These are phyloP conservation scores for Pantelozetes paolii DNA, from an alignment of 2,888 invertebrate genomes.

Conservation along the genomic window DNA sequence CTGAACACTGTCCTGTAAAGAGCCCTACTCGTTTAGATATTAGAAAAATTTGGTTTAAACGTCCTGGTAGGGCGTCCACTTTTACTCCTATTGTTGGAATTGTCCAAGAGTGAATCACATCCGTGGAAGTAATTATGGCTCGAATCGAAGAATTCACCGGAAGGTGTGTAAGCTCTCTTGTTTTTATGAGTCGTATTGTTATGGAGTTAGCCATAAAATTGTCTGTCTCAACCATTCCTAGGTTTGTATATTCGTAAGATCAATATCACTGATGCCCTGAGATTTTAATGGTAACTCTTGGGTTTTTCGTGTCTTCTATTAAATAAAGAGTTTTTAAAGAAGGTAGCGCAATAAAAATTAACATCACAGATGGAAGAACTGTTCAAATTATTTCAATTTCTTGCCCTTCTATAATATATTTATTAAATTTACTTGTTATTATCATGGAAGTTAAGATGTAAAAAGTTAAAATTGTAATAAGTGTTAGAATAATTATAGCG, in stretches of 20 bases:
- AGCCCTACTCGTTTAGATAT: conserved; percentile 62
- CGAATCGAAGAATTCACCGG: conserved; percentile 63
- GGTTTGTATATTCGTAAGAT: conserved; percentile 58
- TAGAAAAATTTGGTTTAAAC: conserved; percentile 58
- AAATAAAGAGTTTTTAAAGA: conserved; percentile 42
- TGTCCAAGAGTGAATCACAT: conserved; percentile 55
- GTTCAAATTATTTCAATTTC: conserved; percentile 46
- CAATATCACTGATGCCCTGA: conserved; percentile 57
- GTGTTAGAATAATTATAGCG: conserved; percentile 48
- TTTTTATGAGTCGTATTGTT: conserved; percentile 62
- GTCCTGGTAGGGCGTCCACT: conserved; percentile 54
- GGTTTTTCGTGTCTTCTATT: conserved; percentile 44
- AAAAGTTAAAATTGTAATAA: conserved; percentile 49
- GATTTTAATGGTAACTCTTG: conserved; percentile 39
- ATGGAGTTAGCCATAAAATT: conserved; percentile 58
- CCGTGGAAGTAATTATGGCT: conserved; percentile 59
- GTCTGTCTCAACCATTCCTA: conserved; percentile 37
- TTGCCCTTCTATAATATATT: conserved; percentile 47
- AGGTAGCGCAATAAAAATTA: conserved; percentile 46
- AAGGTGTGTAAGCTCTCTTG: conserved; percentile 61
- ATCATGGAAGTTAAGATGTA: conserved; percentile 46
- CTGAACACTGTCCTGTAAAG: conserved; percentile 71
- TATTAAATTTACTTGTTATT: conserved; percentile 34
- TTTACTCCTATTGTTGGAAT: conserved; percentile 53
- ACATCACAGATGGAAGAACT: conserved; percentile 44